These are phyloP conservation scores for Bugulina stolonifera DNA, from an alignment of 2,888 invertebrate species.

Conservation along the genomic window DNA sequence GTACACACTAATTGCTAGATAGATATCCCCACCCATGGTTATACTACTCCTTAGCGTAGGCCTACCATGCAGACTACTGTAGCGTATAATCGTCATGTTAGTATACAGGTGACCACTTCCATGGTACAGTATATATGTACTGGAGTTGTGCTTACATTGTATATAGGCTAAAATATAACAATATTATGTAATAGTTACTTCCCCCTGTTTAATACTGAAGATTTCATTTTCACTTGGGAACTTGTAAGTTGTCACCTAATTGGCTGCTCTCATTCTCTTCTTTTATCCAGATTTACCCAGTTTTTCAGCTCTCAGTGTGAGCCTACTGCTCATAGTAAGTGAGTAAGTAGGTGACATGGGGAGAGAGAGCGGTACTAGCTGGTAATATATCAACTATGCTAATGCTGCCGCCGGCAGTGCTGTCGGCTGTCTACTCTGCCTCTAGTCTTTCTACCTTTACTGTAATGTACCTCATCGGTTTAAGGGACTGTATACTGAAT, in stretches of 20 bases:
- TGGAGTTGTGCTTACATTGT: too few relatives aligned
- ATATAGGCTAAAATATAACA: background rate
- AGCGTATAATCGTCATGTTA: too few relatives aligned
- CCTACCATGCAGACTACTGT: too few relatives aligned
- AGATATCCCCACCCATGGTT: too few relatives aligned
- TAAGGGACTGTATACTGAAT: background rate
- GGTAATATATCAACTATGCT: too few relatives aligned
- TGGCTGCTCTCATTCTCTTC: constrained; percentile 4
- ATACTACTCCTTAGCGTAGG: too few relatives aligned
- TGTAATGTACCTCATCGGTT: background rate
- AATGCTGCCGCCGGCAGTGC: background rate
- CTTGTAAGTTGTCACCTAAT: background rate
- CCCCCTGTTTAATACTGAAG: background rate
- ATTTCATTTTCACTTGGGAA: background rate
- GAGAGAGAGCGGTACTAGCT: background rate
- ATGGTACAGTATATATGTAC: too few relatives aligned
- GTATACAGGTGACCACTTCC: too few relatives aligned
- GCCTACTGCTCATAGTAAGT: background rate
- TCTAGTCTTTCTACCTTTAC: background rate
- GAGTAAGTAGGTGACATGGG: too few relatives aligned
- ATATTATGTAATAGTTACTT: background rate
- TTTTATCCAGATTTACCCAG: constrained; percentile 25
- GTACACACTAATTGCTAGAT: too few relatives aligned
- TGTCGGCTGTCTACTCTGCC: background rate
- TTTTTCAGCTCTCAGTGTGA: constrained; percentile 22